Conservation (phyloP, 2,888 invertebrate species). For the Caenorhabditis japonica region DNA sequence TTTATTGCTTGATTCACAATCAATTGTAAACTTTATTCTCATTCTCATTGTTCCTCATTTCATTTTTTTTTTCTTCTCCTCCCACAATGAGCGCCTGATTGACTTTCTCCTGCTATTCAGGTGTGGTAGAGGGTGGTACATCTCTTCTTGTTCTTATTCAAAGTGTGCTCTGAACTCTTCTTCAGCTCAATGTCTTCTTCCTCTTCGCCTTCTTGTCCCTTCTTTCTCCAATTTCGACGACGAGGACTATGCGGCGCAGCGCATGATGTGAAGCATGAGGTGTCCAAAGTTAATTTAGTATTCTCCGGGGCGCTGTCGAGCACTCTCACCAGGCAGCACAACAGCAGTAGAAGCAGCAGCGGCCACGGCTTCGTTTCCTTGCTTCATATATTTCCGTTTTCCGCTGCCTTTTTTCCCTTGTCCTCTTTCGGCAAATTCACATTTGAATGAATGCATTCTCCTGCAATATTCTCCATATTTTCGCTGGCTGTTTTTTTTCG, state of each 20-base stretch:
- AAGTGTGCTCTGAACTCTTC: neutral
- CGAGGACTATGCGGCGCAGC: slow-evolving; percentile 29
- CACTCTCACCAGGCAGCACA: slow-evolving; percentile 21
- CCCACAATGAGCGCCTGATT: too few species aligned
- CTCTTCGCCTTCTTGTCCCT: slow-evolving; percentile 4
- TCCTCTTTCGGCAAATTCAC: slow-evolving; percentile 31
- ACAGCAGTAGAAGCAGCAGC: too few species aligned
- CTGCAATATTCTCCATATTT: slow-evolving; percentile 1
- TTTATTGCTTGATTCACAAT: too few species aligned
- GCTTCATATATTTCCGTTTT: slow-evolving; percentile 43
- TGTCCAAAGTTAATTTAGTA: slow-evolving; percentile 54
- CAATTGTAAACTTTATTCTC: too few species aligned
- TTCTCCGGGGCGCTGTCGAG: slow-evolving; percentile 26
- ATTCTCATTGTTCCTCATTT: too few species aligned
- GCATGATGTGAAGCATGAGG: slow-evolving; percentile 52
- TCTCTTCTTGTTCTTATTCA: slow-evolving; percentile 4
- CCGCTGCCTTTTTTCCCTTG: slow-evolving; percentile 39
- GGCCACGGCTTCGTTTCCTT: slow-evolving; percentile 19
- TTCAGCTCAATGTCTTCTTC: slow-evolving; percentile 7
- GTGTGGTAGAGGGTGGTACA: too few species aligned
- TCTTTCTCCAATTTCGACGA: slow-evolving; percentile 47
- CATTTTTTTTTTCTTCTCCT: too few species aligned
- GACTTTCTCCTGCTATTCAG: too few species aligned
- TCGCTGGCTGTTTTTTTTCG: too few species aligned
- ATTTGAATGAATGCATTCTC: too few species aligned